Percentiles rank a stretch among this genome's conserved stretches.
These are phyloP conservation scores for Aphrocallistes beatrix DNA, from an alignment of 37 sponge, comb jelly and placozoan species.

Conservation along the genomic window DNA sequence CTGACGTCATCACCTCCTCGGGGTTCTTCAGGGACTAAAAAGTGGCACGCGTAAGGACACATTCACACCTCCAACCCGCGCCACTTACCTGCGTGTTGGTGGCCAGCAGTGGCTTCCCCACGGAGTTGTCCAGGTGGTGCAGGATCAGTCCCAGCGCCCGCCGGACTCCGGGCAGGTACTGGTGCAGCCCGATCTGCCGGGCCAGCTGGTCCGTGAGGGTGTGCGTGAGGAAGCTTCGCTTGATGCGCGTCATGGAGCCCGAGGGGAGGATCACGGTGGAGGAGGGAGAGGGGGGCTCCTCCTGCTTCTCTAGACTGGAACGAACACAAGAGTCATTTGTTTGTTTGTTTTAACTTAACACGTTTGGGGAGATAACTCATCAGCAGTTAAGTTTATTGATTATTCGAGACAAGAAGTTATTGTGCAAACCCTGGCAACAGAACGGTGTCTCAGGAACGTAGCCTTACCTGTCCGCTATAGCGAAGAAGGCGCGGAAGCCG, in stretches of 20 bases:
- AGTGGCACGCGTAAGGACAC: not conserved
- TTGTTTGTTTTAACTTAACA: not conserved
- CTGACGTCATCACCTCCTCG: conserved; percentile 34
- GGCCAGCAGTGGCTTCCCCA: conserved; percentile 53
- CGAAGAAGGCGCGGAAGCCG: conserved; percentile 81
- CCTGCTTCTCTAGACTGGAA: conserved; percentile 26
- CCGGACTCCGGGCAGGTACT: conserved; percentile 63
- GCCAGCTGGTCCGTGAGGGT: conserved; percentile 81
- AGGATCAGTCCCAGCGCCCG: conserved; percentile 68
- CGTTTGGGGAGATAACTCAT: too few species aligned
- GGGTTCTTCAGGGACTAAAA: not conserved
- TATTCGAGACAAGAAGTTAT: too few species aligned
- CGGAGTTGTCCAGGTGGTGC: conserved; percentile 50
- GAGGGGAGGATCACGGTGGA: conserved; percentile 61
- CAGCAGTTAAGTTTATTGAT: too few species aligned
- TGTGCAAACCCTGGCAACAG: not conserved
- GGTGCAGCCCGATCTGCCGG: conserved; percentile 64
- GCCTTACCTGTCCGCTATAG: conserved; percentile 75
- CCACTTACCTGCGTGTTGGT: conserved; percentile 42
- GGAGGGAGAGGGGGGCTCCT: conserved; percentile 84
- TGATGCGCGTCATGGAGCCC: conserved; percentile 40
- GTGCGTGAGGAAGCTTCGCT: conserved; percentile 45
- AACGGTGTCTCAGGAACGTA: conserved; percentile 23
- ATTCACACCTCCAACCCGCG: conserved; percentile 28
- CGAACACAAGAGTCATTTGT: too few species aligned